phyloP scores from a whole-genome alignment of 2,797 vertebrate species.

The Pangasius sanitwongsei region DNA sequence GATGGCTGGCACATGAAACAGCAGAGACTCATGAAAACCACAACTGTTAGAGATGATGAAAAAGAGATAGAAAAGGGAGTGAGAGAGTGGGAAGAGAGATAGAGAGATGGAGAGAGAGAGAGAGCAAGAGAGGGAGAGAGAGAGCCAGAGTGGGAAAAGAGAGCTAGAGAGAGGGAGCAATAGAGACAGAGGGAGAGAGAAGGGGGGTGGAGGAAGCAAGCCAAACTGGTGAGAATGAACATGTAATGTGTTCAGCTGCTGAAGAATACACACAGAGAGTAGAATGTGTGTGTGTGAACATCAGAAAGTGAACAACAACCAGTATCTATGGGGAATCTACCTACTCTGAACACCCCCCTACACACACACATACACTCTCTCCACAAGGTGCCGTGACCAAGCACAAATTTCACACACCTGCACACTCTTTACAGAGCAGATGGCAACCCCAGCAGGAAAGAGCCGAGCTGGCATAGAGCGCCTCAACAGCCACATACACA shows the following conservation, averaged over 20 bases:
- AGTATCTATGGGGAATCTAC: constrained; percentile 19
- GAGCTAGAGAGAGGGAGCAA: background rate
- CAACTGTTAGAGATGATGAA: background rate
- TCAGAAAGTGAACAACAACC: constrained; percentile 18
- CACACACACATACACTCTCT: constrained; percentile 12
- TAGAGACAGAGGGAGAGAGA: background rate
- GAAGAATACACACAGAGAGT: constrained; percentile 7
- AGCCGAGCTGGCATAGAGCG: constrained; percentile 1
- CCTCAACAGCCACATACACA: constrained; percentile 5
- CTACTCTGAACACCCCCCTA: background rate
- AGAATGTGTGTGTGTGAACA: background rate
- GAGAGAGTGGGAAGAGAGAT: background rate
- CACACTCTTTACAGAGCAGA: constrained; percentile 48
- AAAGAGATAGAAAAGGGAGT: background rate
- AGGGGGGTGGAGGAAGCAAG: background rate
- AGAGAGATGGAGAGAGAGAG: background rate
- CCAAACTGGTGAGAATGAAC: constrained; percentile 11
- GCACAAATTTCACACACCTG: constrained; percentile 43
- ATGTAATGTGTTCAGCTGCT: constrained; percentile 23
- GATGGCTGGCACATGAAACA: constrained; percentile 57
- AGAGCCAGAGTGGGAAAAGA: too few species aligned
- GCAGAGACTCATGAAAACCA: constrained; percentile 16
- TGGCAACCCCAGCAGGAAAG: constrained; percentile 20
- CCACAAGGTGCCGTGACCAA: constrained; percentile 33
- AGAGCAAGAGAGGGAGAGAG: background rate